A percentile compares a stretch with the other conserved stretches of the same genome.
Conservation (phyloP, 2,113 vertebrate genomes). For the Leptobrachium ailaonicum region DNA sequence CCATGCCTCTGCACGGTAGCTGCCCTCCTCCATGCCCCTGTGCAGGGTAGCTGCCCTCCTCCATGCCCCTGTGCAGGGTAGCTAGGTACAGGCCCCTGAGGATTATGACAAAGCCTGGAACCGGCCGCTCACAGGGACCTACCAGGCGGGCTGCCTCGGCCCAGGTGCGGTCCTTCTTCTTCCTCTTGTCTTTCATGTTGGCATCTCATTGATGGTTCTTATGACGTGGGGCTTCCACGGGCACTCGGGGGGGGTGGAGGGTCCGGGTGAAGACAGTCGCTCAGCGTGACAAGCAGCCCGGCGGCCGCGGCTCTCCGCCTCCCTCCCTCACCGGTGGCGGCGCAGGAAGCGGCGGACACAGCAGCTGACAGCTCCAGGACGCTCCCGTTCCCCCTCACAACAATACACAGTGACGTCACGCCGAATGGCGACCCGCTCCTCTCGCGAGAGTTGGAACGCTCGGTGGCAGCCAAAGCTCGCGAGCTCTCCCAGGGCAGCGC, state of each 20-base stretch:
- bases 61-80: too few relatives aligned
- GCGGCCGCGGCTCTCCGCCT: not conserved
- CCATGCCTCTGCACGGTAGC: too few relatives aligned
- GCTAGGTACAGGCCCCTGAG: not conserved
- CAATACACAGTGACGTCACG: slow-evolving; percentile 67
- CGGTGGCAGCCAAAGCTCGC: slow-evolving; percentile 41
- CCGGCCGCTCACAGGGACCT: slow-evolving; percentile 61
- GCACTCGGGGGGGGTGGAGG: slow-evolving; percentile 49
- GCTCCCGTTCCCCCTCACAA: slow-evolving; percentile 62
- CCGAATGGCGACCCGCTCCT: slow-evolving; percentile 58
- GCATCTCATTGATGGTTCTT: slow-evolving; percentile 73
- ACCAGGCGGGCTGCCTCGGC: slow-evolving; percentile 83
- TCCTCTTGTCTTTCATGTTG: slow-evolving; percentile 85
- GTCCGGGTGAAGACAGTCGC: slow-evolving; percentile 62
- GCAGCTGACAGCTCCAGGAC: slow-evolving; percentile 62
- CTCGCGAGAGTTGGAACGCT: slow-evolving; percentile 52
- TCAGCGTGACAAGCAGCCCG: slow-evolving; percentile 57
- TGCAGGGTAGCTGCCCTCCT: too few relatives aligned
- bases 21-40: too few relatives aligned
- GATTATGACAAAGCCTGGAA: slow-evolving; percentile 24
- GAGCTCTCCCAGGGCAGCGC: slow-evolving; percentile 44
- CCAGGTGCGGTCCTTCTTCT: slow-evolving; percentile 85
- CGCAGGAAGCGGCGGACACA: slow-evolving; percentile 45
- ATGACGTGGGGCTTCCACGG: slow-evolving; percentile 60
- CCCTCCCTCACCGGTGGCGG: slow-evolving; percentile 30